These are phyloP conservation scores for Hippocampus barbouri DNA, from an alignment of 2,113 vertebrate species.

Conservation along the genomic window DNA sequence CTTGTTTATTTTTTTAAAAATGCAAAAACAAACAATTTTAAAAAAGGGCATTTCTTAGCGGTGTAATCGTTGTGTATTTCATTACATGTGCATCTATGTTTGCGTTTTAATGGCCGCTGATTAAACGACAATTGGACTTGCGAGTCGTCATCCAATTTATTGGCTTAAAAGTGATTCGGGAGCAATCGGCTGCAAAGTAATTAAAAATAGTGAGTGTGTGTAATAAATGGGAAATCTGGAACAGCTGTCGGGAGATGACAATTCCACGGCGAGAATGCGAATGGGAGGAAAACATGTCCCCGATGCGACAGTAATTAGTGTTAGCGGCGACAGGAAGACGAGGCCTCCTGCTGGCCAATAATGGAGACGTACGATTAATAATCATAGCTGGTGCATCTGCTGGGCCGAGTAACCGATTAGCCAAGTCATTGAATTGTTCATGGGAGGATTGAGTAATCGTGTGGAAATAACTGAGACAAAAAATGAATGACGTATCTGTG, in stretches of 20 bases:
- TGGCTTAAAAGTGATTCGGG: conserved; percentile 17
- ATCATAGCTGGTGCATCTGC: background rate
- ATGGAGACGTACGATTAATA: conserved; percentile 38
- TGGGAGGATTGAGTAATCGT: background rate
- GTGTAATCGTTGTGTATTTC: background rate
- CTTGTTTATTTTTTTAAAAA: background rate
- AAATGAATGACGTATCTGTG: background rate
- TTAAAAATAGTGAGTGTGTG: background rate
- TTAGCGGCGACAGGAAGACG: conserved; percentile 22
- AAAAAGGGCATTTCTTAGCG: background rate
- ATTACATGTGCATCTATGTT: conserved; percentile 6
- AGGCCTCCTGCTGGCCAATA: conserved; percentile 19
- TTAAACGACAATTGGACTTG: conserved; percentile 20
- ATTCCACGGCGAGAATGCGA: conserved; percentile 29
- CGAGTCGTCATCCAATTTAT: conserved; percentile 22
- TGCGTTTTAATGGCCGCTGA: conserved; percentile 9
- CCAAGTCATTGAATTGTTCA: background rate
- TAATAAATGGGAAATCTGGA: conserved; percentile 26
- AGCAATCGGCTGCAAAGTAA: conserved; percentile 20
- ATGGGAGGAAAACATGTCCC: conserved; percentile 9
- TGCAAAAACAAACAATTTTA: background rate
- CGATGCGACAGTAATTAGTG: conserved; percentile 28
- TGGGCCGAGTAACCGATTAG: background rate
- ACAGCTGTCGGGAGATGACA: conserved; percentile 27
- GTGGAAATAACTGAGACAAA: background rate